Evolutionary conservation across 2,113 vertebrate genomes (phyloP).

Genomic region (Galeopterus variegatus): DNA sequence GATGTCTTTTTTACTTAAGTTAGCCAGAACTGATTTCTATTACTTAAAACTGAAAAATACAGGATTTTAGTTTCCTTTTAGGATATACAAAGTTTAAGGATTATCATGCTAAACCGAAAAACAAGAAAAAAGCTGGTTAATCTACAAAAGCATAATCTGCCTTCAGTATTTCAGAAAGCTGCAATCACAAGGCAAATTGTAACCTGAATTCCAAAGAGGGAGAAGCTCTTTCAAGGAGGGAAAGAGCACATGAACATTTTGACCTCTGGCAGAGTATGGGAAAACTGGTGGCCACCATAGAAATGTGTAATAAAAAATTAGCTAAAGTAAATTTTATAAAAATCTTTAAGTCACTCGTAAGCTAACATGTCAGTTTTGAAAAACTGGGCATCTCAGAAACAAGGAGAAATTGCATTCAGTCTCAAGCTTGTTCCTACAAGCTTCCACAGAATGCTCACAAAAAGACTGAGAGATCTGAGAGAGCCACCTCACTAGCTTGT

Average conservation of each 20-base stretch:
- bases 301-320: background rate
- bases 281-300: background rate
- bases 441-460: background rate
- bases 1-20: background rate
- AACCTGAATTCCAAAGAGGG: background rate
- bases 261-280: background rate
- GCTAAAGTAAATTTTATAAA: background rate
- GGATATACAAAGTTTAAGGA: background rate
- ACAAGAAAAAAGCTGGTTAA: background rate
- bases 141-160: background rate
- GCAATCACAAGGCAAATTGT: background rate
- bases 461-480: background rate
- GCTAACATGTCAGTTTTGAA: background rate
- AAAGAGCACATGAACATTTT: background rate
- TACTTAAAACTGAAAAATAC: background rate
- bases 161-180: background rate
- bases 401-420: background rate
- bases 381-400: background rate
- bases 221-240: background rate
- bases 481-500: background rate
- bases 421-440: background rate
- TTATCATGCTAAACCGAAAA: background rate
- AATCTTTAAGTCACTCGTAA: background rate
- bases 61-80: background rate
- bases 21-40: conserved; percentile 29